Base-by-base conservation (phyloP, 2,888 invertebrate genomes). In the Microplitis manilae region DNA sequence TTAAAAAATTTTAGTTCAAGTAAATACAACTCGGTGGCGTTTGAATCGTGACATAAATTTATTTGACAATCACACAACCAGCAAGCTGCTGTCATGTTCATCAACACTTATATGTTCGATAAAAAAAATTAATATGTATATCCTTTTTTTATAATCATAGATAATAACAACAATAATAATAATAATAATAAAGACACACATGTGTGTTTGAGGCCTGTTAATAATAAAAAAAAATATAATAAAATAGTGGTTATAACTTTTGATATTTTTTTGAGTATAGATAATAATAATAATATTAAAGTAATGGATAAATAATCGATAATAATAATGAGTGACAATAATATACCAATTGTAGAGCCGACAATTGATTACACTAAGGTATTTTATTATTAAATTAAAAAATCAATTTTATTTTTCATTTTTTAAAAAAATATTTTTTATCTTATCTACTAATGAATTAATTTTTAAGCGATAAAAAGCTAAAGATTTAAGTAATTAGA, bases 361-460 rank as follows among this genome's bases (percentile, higher is more conserved):
- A 88, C 89, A 50, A 87, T 90, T 79, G 89, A 90, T 83, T 90
- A 88, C 41, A 85, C 89, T 6, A 88, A 90, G 89, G 90, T 89
- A 84, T 79, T 73, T 77, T 71, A 6, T 30, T 30, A 30, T 30
- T 2, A 30, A 30, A 30, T 30, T 30, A 2, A 30, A 30, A 30
- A 30, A 20, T 20, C 20, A 20, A 4, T 30, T 30, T 30, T 2
- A 30, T 30, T 30, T 30, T 30, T 30, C 4, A 30, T 30, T 30
- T 30, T 2, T 30, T 4, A 30, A 30, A 30, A 30, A 30, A 30
- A 30, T 30, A 30, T 30, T 30, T 30, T 30, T 30, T 2, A 30
- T 30, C 30, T 30, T 30, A 30, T 30, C 30, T 30, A 30, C 30
- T 2, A 30, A 30, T 30, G 30, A 30, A 0, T 30, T 30, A 30